Evolutionary conservation across 2,888 invertebrate genomes (phyloP), one percentile per base, ranked within the genome.

Genomic region (Lycaena phlaeas): DNA sequence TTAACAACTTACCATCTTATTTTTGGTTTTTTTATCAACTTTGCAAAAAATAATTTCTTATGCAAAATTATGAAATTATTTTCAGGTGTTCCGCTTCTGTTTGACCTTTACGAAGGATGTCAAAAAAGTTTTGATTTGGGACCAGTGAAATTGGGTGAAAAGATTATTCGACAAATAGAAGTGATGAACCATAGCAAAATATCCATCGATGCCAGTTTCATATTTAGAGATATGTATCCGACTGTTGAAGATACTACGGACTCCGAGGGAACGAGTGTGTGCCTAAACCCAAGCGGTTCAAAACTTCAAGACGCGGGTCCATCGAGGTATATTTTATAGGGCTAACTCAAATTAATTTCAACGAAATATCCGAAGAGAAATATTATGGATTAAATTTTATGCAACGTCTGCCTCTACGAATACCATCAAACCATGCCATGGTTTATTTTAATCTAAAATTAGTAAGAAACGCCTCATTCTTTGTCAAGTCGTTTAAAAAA

Each of bases 141-240:
- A 6, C 68, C 75, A 6, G 78, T 82, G 0, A 78, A 68, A 62
- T 69, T 88, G 0, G 87, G 87, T 1, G 79, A 86, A 44, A 76
- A 68, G 27, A 73, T 78, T 10, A 66, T 77, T 10, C 85, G 84
- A 39, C 77, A 77, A 40, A 78, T 90, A 38, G 77, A 82, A 45
- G 85, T 89, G n/a, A 69, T 87, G 54, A 90, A 90, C 53, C 78
- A 86, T 42, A 86, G 87, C 42, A 76, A 82, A 52, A 81, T 85
- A 27, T 55, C 82, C 2, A 74, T 89, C n/a, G 74, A 82, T n/a
- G 77, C 87, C 0, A 64, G 57, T 36, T 86, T 88, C 44, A 75
- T 84, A 53, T 71, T 88, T 36, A 70, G 73, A 44, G 78, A 87
- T 14, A 78, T 79, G 58, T 76, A 86, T 38, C 74, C 79, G 3